A percentile compares a stretch with the other conserved stretches of the same genome.
phyloP scores from a whole-genome alignment of 2,113 vertebrate genomes.

The Pogona vitticeps region DNA sequence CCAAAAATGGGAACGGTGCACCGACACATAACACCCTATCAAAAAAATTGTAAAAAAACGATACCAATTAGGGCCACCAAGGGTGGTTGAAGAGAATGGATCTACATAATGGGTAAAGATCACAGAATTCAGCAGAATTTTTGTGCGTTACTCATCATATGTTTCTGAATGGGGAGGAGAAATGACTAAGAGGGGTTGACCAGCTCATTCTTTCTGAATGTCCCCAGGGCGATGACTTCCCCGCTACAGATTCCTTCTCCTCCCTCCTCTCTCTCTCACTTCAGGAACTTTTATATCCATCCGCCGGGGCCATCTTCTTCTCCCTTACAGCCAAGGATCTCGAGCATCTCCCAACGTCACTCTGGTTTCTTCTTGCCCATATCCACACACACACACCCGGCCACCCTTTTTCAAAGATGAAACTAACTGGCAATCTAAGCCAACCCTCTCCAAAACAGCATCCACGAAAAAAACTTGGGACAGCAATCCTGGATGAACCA shows the following conservation, averaged over 20 bases:
- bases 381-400: neutral
- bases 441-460: neutral
- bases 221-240: neutral
- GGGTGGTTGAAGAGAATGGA: neutral
- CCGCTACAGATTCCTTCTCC: neutral
- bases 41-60: too few species aligned
- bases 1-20: too few species aligned
- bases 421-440: neutral
- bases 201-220: neutral
- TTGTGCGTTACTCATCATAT: neutral
- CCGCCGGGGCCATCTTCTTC: neutral
- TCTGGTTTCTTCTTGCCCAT: too few species aligned
- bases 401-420: neutral
- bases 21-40: too few species aligned
- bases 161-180: neutral
- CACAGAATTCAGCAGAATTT: neutral
- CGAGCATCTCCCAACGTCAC: too few species aligned
- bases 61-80: too few species aligned
- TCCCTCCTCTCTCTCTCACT: too few species aligned
- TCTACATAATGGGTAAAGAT: neutral
- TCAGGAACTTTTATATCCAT: neutral
- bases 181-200: neutral
- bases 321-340: neutral
- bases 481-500: neutral
- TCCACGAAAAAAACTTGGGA: neutral